Evolutionary conservation across 2,113 vertebrate species (phyloP), one percentile per base, ranked within the genome.

Genomic region (Todiramphus chloris): DNA sequence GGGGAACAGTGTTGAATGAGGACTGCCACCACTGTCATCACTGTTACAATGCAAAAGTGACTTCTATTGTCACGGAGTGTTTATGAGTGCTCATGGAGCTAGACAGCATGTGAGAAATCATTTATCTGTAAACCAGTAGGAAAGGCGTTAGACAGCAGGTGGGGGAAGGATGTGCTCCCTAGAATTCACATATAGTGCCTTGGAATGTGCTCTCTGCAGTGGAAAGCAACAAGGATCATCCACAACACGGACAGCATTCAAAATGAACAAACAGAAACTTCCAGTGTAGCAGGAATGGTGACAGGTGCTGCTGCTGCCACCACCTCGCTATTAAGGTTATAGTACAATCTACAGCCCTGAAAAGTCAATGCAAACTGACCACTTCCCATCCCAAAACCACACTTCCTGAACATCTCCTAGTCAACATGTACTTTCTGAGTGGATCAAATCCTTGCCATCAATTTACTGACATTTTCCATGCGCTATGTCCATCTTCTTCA

Each of bases 201-300:
- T 53, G 44, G 55, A 94, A 68, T 1, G 1, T 11, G n/a, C 28
- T 35, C 53, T 69, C 19, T 11, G 48, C 39, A 39, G 35, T 7
- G 48, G 67, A 44, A 72, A 89, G 43, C 76, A 87, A 23, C 11
- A 3, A 86, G 66, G 62, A 48, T 33, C 1, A 3, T 59, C 64
- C n/a, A 24, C 48, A 48, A 16, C 0, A 0, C 20, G 37, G 37
- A 17, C 48, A 43, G 67, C 33, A 27, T 25, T 13, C 53, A 63
- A 28, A 68, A 18, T 1, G 23, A 75, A 41, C 27, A 31, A 24
- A 7, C 11, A 68, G 43, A 25, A 27, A 60, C 30, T 30, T 43
- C 59, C 72, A 72, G 70, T 1, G 0, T 1, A 4, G 17, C 60
- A 11, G 8, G n/a, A 2, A 14, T 23, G 23, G 69, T 25, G 20